A percentile compares a stretch with the other conserved stretches of the same genome.
Conservation (phyloP, 2,888 invertebrate genomes). For the Metalampra italica region DNA sequence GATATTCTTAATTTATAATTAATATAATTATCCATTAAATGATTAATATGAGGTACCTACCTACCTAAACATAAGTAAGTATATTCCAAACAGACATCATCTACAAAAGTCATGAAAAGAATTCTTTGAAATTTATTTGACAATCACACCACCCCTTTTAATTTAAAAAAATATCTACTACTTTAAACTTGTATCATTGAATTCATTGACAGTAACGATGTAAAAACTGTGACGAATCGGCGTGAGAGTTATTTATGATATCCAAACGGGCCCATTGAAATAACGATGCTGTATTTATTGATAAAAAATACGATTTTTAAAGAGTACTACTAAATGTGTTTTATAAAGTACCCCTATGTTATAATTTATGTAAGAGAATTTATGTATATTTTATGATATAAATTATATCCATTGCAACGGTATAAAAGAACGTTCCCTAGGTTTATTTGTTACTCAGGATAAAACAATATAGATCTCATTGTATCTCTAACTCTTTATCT, state of each 20-base stretch:
- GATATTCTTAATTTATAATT: too few relatives aligned
- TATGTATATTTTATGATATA: constrained; percentile 15
- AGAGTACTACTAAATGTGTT: constrained; percentile 36
- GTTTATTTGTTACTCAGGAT: too few relatives aligned
- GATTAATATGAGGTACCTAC: too few relatives aligned
- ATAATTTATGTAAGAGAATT: constrained; percentile 17
- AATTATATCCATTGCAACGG: not conserved
- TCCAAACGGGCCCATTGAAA: constrained; percentile 35
- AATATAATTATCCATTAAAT: too few relatives aligned
- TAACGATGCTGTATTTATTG: constrained; percentile 39
- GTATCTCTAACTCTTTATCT: too few relatives aligned
- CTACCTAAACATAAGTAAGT: too few relatives aligned
- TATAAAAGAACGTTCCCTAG: too few relatives aligned
- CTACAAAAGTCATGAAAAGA: not conserved
- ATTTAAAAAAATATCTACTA: constrained; percentile 11
- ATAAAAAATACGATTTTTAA: constrained; percentile 54
- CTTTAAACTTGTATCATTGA: constrained; percentile 40
- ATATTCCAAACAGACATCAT: too few relatives aligned
- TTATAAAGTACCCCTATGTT: constrained; percentile 63
- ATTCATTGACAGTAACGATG: constrained; percentile 48
- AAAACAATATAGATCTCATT: too few relatives aligned
- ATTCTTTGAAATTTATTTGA: not conserved
- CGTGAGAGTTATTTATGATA: constrained; percentile 52
- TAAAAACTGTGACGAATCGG: constrained; percentile 64
- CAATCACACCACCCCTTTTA: constrained; percentile 18